Conservation (phyloP, 2,113 vertebrate genomes). For the Stegastes partitus region DNA sequence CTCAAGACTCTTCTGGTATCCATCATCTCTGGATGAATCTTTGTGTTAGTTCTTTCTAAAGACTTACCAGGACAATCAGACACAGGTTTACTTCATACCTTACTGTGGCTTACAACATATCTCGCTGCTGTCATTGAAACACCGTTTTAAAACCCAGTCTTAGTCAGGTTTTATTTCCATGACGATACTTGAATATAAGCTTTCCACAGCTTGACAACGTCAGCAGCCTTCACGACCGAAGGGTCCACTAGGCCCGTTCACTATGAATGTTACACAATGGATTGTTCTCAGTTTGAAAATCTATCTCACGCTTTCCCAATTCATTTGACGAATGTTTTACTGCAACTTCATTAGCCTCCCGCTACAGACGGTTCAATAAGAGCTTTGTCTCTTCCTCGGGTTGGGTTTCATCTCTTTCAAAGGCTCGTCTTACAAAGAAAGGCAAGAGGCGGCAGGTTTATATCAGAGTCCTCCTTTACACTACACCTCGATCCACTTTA, state of each 20-base stretch:
- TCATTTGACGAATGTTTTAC: not conserved
- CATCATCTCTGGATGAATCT: not conserved
- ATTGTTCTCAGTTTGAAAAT: conserved; percentile 22
- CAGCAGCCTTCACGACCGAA: conserved; percentile 13
- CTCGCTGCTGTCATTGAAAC: conserved; percentile 40
- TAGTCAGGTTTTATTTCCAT: conserved; percentile 32
- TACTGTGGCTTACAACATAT: conserved; percentile 11
- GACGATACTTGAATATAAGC: conserved; percentile 69
- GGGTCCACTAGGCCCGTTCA: not conserved
- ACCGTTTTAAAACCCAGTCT: conserved; percentile 8
- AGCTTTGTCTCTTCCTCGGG: conserved; percentile 1
- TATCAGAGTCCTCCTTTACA: not conserved
- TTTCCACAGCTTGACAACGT: conserved; percentile 33
- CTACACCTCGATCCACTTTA: conserved; percentile 37
- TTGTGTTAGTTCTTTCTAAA: not conserved
- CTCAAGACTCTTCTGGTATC: not conserved
- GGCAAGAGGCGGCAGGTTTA: not conserved
- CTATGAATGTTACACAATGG: conserved; percentile 38
- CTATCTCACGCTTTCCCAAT: not conserved
- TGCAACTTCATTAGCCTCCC: not conserved
- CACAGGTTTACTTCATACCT: conserved; percentile 7
- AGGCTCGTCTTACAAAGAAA: conserved; percentile 1
- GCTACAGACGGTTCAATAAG: not conserved
- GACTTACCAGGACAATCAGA: conserved; percentile 29
- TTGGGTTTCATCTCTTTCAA: conserved; percentile 38